Evolutionary conservation across 2,113 vertebrate species (phyloP), one percentile per base, ranked within the genome.

Genomic region (Pluvianellus socialis): DNA sequence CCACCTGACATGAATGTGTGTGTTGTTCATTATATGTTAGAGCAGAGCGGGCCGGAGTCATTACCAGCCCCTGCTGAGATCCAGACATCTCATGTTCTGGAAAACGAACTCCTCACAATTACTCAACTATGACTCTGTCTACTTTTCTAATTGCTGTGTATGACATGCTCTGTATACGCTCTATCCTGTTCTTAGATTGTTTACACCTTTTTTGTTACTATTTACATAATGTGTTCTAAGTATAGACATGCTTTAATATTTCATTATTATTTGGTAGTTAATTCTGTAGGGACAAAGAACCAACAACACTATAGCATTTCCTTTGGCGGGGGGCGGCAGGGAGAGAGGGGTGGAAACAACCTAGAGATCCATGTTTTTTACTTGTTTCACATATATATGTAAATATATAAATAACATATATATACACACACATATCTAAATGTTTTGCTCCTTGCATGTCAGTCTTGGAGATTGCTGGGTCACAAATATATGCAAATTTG

Each of bases 1-100:
- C 59, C 14, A 3, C 35, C 52, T 47, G 62, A 58, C 27, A 5
- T 21, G 56, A 49, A 32, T 40, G 53, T 32, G 28, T 35, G 50
- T 7, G 1, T 45, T 68, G 30, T 45, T 55, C 24, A 2, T 72
- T 77, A 19, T 6, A 0, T 14, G 16, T 44, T 49, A 47, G 33
- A 65, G 66, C 33, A 53, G 44, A 26, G 45, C 3, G 2, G 42
- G 30, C 38, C 81, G 55, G 38, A 72, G 40, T 81, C 22, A 4
- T 40, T 74, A 50, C 21, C 45, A 56, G 56, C 44, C 70, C 24
- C n/a, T 55, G 7, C 58, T 30, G 52, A 38, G 50, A 92, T 77
- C 72, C 23, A 6, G 19, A 11, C 8, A 9, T 10, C 13, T 30
- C 0, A 0, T 45, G 18, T 73, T 75, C 55, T 50, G 40, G 84